Evolutionary conservation across 2,113 vertebrate species (phyloP).

Genomic region (Xiphophorus hellerii): DNA sequence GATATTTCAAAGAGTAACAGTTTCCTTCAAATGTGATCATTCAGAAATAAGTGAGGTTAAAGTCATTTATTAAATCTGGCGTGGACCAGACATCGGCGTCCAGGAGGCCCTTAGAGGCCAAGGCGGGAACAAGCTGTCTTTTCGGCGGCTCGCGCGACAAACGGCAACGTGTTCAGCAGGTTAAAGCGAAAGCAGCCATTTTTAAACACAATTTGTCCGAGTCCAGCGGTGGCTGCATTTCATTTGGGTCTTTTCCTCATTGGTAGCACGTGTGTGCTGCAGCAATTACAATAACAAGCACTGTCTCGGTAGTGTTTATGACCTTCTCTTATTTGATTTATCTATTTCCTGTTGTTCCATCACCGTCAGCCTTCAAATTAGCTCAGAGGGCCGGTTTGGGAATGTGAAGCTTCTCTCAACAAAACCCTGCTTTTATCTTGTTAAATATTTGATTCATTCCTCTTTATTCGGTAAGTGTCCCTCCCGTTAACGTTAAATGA

Average conservation of each 20-base stretch:
- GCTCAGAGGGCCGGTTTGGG: slow-evolving; percentile 26
- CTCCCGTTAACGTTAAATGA: neutral
- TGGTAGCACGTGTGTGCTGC: slow-evolving; percentile 50
- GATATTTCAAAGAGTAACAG: neutral
- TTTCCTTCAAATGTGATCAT: neutral
- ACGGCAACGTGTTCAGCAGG: neutral
- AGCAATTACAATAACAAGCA: slow-evolving; percentile 53
- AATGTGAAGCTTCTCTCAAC: neutral
- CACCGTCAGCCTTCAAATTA: slow-evolving; percentile 42
- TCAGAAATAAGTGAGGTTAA: neutral
- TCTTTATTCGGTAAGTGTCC: neutral
- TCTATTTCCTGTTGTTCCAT: slow-evolving; percentile 58
- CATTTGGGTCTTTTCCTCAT: slow-evolving; percentile 7
- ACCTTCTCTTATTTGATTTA: slow-evolving; percentile 52
- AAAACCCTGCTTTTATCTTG: neutral
- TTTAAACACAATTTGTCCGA: slow-evolving; percentile 1
- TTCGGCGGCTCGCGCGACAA: neutral
- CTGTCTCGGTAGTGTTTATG: slow-evolving; percentile 32
- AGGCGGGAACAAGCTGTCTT: neutral
- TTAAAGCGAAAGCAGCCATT: slow-evolving; percentile 36
- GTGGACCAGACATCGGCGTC: neutral
- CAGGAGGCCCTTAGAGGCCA: neutral
- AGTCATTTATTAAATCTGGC: neutral
- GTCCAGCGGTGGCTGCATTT: neutral
- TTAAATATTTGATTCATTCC: neutral